These are phyloP conservation scores for Rhimphoctona megacephalus DNA, from an alignment of 2,888 invertebrate species.

Conservation along the genomic window DNA sequence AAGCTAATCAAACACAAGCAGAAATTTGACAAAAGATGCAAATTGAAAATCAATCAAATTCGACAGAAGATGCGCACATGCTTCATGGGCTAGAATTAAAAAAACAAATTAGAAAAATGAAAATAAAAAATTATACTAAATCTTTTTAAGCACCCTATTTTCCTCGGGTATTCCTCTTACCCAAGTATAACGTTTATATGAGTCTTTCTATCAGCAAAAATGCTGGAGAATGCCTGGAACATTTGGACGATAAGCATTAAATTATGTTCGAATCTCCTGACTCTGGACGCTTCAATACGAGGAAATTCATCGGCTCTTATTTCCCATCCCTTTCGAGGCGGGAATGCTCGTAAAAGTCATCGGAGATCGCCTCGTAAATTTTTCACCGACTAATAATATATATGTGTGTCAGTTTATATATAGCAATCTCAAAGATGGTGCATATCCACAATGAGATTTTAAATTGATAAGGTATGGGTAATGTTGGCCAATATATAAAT, in stretches of 20 bases:
- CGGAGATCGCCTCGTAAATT: constrained; percentile 58
- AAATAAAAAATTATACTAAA: neutral
- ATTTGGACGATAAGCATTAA: constrained; percentile 16
- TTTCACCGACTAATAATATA: constrained; percentile 55
- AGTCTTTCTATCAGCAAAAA: neutral
- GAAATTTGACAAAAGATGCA: neutral
- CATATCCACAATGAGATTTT: constrained; percentile 12
- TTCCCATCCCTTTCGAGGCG: neutral
- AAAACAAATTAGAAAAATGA: neutral
- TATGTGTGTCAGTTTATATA: neutral
- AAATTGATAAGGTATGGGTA: constrained; percentile 17
- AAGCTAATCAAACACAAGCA: neutral
- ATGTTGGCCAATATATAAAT: constrained; percentile 17
- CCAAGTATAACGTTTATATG: neutral
- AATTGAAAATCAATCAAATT: neutral
- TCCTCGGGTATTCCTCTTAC: no score
- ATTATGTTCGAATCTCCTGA: constrained; percentile 35
- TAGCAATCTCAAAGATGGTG: constrained; percentile 23
- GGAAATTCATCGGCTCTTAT: constrained; percentile 43
- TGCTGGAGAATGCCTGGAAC: neutral
- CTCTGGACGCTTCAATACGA: constrained; percentile 34
- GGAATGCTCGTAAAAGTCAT: constrained; percentile 58
- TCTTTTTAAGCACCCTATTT: neutral
- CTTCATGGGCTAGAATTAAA: neutral
- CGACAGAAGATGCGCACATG: no score